These are phyloP conservation scores for Thaumatotibia leucotreta DNA, from an alignment of 1,140 invertebrate genomes.

Conservation along the genomic window DNA sequence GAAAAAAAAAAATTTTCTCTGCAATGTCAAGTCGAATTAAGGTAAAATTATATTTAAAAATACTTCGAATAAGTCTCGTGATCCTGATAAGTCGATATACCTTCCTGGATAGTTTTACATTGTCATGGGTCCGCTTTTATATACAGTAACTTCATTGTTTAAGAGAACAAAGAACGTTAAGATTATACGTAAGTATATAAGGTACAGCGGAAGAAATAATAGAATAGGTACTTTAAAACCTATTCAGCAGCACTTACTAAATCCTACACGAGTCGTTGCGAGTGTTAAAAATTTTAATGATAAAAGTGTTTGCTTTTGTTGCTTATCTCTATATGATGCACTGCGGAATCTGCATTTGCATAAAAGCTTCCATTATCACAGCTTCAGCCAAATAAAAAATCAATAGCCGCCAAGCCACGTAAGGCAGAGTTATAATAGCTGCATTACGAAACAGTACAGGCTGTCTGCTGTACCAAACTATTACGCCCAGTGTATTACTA, in stretches of 20 bases:
- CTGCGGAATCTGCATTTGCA: slow-evolving; percentile 63
- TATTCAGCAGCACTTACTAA: no score
- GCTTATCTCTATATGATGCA: slow-evolving; percentile 53
- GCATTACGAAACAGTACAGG: not conserved
- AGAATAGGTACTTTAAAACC: no score
- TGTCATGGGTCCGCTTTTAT: not conserved
- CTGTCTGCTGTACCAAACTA: not conserved
- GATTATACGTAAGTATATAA: not conserved
- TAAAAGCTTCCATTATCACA: slow-evolving; percentile 67
- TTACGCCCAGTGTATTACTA: no score
- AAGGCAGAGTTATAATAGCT: not conserved
- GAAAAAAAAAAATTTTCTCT: no score
- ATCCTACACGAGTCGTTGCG: not conserved
- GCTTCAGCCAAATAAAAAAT: slow-evolving; percentile 63
- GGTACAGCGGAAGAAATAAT: no score
- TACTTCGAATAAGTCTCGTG: no score
- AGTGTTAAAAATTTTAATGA: not conserved
- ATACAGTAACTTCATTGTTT: not conserved
- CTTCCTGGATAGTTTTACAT: not conserved
- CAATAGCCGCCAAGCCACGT: slow-evolving; percentile 34
- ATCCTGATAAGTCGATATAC: not conserved
- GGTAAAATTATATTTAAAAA: no score
- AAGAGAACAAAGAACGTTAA: not conserved
- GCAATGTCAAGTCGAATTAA: no score
- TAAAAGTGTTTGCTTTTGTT: slow-evolving; percentile 36